Base-by-base conservation (phyloP, 2,113 vertebrate species). In the Glaucidium brasilianum region DNA sequence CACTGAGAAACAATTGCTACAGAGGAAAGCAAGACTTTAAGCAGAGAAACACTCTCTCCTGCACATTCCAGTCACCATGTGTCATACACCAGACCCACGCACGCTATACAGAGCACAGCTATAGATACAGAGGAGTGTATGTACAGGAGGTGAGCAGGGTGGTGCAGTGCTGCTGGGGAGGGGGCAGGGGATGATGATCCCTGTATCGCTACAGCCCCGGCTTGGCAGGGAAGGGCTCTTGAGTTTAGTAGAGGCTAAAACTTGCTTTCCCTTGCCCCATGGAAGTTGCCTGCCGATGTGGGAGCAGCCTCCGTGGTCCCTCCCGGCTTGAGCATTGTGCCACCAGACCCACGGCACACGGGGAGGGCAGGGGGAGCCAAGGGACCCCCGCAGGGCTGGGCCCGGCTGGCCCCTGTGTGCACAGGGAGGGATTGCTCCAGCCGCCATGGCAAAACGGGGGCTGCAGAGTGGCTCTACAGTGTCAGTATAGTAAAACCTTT, bases 331-430 rank as follows among this genome's bases (percentile, higher is more conserved):
- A 30, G 55, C 47, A 10, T 0, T 2, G 49, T 62, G 72, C 37
- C 69, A 63, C 72, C 86, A 29, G 52, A 5, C 13, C 68, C 26
- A 4, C 0, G 1, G 71, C 22, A 41, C 34, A 1, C 0, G 0
- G n/a, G 34, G 63, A 80, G 19, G 29, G 34, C 0, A 35, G 26
- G 55, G 37, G 43, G 41, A 83, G 37, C 25, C 72, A 1, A 32
- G 22, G 43, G 47, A 25, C 4, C 11, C 19, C 69, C 0, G 0
- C 6, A 59, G 47, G 12, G 53, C 27, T 22, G 37, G 19, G 26
- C 47, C 29, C 1, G 1, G 53, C 17, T 27, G 2, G 10, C 21
- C 56, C 10, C 55, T 35, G 19, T 0, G 1, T 7, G 27, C 18
- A 1, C 5, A 0, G 7, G 50, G 29, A 59, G 60, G 50, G 37